A percentile compares a stretch with the other conserved stretches of the same genome.
Evolutionary conservation across 2,888 invertebrate genomes (phyloP).

Genomic region (Cheilosia variabilis): DNA sequence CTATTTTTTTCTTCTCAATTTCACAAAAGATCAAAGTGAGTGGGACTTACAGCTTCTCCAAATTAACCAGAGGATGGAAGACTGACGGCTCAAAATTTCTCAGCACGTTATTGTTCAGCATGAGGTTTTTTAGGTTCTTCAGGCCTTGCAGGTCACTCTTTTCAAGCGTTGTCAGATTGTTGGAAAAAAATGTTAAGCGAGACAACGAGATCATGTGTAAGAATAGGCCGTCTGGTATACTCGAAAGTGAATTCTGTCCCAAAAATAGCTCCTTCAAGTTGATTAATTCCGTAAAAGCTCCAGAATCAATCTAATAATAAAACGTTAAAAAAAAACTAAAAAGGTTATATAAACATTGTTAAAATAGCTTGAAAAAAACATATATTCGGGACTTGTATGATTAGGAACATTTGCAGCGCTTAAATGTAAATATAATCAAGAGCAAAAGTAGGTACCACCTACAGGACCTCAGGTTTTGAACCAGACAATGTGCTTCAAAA

Average conservation of each 20-base stretch:
- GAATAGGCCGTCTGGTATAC: conserved; percentile 84
- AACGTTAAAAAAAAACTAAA: neutral
- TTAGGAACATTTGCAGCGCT: no score
- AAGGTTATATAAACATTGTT: no score
- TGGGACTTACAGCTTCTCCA: conserved; percentile 84
- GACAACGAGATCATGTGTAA: conserved; percentile 83
- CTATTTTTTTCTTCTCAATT: no score
- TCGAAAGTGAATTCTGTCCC: conserved; percentile 85
- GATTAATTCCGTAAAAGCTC: conserved; percentile 84
- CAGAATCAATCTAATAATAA: conserved; percentile 79
- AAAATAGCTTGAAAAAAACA: no score
- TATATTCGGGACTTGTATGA: no score
- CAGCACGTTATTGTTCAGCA: conserved; percentile 87
- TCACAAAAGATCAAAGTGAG: no score
- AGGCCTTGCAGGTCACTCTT: conserved; percentile 84
- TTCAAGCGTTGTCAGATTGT: conserved; percentile 83
- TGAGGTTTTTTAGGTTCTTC: conserved; percentile 84
- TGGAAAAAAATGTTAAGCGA: conserved; percentile 85
- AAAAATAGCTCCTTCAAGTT: conserved; percentile 85
- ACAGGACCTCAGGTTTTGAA: no score
- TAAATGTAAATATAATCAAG: no score
- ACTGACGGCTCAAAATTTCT: conserved; percentile 83
- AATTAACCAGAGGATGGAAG: conserved; percentile 83
- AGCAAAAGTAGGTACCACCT: no score
- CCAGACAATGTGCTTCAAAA: no score